A percentile compares a stretch with the other conserved stretches of the same genome.
These are phyloP conservation scores for Xestobium rufovillosum DNA, from an alignment of 2,888 invertebrate species.

Conservation along the genomic window DNA sequence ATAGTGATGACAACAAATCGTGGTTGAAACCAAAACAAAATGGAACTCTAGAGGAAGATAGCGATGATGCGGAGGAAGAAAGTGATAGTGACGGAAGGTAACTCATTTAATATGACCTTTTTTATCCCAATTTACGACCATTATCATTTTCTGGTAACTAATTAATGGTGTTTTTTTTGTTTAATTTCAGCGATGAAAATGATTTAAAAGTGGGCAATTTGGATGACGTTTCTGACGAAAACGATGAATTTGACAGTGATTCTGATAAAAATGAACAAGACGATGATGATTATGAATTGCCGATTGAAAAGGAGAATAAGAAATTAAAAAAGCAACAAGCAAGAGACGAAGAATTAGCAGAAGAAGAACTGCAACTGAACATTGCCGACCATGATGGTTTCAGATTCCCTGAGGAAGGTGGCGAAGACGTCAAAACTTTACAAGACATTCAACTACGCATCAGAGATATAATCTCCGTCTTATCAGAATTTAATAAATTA, in stretches of 20 bases:
- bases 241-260: constrained; percentile 34
- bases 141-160: too few relatives aligned
- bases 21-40: constrained; percentile 60
- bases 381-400: constrained; percentile 69
- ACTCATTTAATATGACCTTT: too few relatives aligned
- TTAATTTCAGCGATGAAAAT: too few relatives aligned
- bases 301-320: constrained; percentile 78
- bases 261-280: constrained; percentile 37
- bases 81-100: constrained; percentile 26
- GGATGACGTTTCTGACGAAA: constrained; percentile 36
- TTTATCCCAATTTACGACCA: too few relatives aligned
- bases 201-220: constrained; percentile 29
- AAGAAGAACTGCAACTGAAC: constrained; percentile 76
- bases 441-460: constrained; percentile 85
- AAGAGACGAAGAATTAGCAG: constrained; percentile 62
- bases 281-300: constrained; percentile 63
- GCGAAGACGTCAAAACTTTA: constrained; percentile 63
- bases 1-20: constrained; percentile 62
- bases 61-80: constrained; percentile 22
- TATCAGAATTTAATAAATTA: constrained; percentile 69
- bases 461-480: constrained; percentile 71
- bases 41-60: constrained; percentile 23
- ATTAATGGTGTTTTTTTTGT: too few relatives aligned
- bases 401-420: constrained; percentile 70
- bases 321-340: constrained; percentile 68